Base-by-base conservation (phyloP, 2,797 vertebrate genomes). In the Helicolenus hilgendorfi region DNA sequence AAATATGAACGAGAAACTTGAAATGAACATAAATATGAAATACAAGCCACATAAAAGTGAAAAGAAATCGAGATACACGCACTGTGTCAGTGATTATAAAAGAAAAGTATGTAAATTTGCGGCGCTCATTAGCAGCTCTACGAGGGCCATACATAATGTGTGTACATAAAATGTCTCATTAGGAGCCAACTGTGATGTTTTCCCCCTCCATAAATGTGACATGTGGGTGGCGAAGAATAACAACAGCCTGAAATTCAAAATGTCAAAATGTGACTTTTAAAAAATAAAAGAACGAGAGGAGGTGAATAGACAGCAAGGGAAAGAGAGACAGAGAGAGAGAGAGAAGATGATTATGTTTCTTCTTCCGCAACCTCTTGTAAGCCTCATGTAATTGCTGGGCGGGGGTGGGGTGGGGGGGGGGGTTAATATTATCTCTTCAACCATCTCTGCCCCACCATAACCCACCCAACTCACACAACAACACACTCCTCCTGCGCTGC, bases 401-500 rank as follows among this genome's bases (percentile, higher is more conserved):
- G 86, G 88, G 83, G 83, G 89, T 45, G 58, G 87, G 53, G 83
- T 60, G 88, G 79, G 80, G 60, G 65, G 73, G 86, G 85, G 93
- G 84, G 86, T 90, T 87, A 94, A 96, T 94, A 95, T 96, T 96
- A 97, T 96, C 96, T 93, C 79, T 89, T 77, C 88, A 90, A 72
- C 84, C 91, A 96, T 95, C 94, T 93, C 85, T 89, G 80, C 68
- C 84, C 86, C 78, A 76, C 58, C 72, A 82, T 78, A 84, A 87
- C 86, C 79, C 89, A 31, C 77, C 89, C 84, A 72, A 22, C 77
- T 56, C 83, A 38, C 78, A 2, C 55, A 58, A 2, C 55, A 58
- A 64, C 65, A 83, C 41, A 74, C 76, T 24, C 38, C 64, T 63
- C 72, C 82, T 84, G 60, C 63, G 83, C 85, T 77, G 76, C 73